These are phyloP conservation scores for Cyphomyrus plagiostoma DNA, from an alignment of 2,113 vertebrate species.

Conservation along the genomic window DNA sequence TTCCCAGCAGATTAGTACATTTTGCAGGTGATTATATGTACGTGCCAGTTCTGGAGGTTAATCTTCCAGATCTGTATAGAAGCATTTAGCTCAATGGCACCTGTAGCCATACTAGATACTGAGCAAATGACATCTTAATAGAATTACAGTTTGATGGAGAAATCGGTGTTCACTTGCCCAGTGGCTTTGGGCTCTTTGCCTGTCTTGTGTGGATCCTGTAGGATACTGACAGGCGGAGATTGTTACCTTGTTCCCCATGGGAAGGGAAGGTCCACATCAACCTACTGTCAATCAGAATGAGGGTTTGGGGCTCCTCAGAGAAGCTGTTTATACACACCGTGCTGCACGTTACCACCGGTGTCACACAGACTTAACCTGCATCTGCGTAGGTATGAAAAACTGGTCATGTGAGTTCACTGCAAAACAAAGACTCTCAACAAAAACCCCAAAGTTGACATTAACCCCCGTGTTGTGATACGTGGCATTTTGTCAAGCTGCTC, in stretches of 20 bases:
- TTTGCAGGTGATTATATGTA: neutral
- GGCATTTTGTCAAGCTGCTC: slow-evolving; percentile 41
- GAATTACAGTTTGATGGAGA: neutral
- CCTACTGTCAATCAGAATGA: neutral
- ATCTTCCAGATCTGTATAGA: neutral
- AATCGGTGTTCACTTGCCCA: neutral
- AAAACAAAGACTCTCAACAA: slow-evolving; percentile 28
- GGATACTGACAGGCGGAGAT: neutral
- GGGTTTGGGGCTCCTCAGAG: neutral
- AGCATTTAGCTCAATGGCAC: neutral
- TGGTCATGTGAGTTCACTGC: slow-evolving; percentile 44
- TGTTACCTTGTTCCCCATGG: neutral
- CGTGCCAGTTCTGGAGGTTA: neutral
- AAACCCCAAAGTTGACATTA: slow-evolving; percentile 52
- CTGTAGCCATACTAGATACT: neutral
- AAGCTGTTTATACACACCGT: neutral
- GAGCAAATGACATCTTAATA: neutral
- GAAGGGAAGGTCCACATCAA: neutral
- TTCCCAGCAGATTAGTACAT: neutral
- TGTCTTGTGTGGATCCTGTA: neutral
- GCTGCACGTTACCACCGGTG: neutral
- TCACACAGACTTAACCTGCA: slow-evolving; percentile 30
- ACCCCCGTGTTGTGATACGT: slow-evolving; percentile 24
- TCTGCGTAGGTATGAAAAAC: slow-evolving; percentile 39
- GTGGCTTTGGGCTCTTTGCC: neutral